These are phyloP conservation scores for Myiopsitta monachus DNA, from an alignment of 2,113 vertebrate species.

Conservation along the genomic window DNA sequence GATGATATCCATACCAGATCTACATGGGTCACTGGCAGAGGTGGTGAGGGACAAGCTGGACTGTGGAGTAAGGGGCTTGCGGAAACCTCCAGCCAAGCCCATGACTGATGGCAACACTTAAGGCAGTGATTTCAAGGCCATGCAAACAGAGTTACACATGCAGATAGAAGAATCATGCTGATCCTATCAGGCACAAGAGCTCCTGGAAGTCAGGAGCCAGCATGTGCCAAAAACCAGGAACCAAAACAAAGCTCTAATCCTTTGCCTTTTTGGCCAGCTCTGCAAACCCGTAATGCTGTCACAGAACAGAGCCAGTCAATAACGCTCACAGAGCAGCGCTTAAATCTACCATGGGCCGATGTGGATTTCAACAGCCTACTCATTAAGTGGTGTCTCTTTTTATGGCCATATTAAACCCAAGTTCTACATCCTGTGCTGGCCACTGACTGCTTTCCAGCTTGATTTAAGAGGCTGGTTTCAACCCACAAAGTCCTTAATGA, in stretches of 20 bases:
- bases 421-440: background rate
- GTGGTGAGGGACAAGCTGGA: background rate
- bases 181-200: background rate
- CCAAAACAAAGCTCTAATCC: constrained; percentile 5
- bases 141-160: background rate
- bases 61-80: background rate
- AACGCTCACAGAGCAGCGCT: background rate
- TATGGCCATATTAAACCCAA: background rate
- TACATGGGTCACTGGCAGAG: background rate
- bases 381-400: constrained; percentile 21
- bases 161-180: background rate
- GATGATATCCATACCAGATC: background rate
- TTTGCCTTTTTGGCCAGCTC: background rate
- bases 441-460: background rate
- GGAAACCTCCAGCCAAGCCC: background rate
- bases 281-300: background rate
- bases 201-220: background rate
- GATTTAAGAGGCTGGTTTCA: constrained; percentile 28
- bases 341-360: background rate
- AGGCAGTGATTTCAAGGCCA: background rate
- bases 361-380: background rate
- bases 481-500: background rate
- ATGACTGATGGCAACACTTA: background rate
- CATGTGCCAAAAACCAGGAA: background rate
- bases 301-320: background rate